Evolutionary conservation across 2,888 invertebrate species (phyloP).

Genomic region (Pyrgus malvae): DNA sequence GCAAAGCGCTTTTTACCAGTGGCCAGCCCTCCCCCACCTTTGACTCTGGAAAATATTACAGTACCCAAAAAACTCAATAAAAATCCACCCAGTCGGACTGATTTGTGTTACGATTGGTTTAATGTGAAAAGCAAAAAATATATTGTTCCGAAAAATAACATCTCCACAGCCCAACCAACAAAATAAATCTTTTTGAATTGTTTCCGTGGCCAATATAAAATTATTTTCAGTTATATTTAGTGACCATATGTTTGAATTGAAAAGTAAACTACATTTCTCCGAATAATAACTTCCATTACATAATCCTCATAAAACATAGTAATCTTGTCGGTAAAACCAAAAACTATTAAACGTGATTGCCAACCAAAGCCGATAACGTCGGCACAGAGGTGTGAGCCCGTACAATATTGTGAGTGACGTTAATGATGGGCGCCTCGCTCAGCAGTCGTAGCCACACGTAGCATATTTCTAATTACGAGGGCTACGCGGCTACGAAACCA

Average conservation of each 20-base stretch:
- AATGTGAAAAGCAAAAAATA: no score
- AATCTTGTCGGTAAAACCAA: background rate
- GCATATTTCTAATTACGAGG: slow-evolving; percentile 76
- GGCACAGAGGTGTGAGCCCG: slow-evolving; percentile 20
- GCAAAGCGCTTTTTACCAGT: slow-evolving; percentile 62
- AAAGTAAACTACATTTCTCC: no score
- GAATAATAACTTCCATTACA: no score
- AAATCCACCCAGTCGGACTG: slow-evolving; percentile 6
- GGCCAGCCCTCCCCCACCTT: slow-evolving; percentile 10
- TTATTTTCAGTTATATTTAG: no score
- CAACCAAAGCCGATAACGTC: slow-evolving; percentile 19
- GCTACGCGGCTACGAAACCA: slow-evolving; percentile 39
- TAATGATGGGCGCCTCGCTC: slow-evolving; percentile 77
- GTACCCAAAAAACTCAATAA: slow-evolving; percentile 11
- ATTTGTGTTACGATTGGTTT: no score
- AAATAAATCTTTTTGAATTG: no score
- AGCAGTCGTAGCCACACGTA: no score
- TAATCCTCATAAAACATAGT: no score
- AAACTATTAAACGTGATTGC: slow-evolving; percentile 19
- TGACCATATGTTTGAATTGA: no score
- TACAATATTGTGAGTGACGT: slow-evolving; percentile 63
- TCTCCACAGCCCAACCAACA: no score
- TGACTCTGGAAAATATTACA: slow-evolving; percentile 2
- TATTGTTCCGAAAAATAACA: no score
- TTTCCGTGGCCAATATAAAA: no score